Conservation (phyloP, 2,888 invertebrate genomes). For the Trichogramma dendrolimi region DNA sequence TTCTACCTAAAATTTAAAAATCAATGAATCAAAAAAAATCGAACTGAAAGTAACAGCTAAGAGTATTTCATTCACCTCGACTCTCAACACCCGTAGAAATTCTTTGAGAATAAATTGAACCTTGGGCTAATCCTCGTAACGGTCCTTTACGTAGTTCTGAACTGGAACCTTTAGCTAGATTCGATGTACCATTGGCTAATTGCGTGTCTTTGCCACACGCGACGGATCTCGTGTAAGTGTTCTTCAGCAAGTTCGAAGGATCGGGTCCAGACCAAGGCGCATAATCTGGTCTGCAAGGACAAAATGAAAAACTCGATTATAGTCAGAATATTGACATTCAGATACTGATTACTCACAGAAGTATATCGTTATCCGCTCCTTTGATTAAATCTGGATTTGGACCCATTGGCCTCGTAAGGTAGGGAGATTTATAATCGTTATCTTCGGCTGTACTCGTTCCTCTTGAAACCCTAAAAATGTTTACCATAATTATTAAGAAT, state of each 20-base stretch:
- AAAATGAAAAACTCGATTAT: conserved; percentile 16
- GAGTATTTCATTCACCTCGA: conserved; percentile 54
- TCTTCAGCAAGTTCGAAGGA: conserved; percentile 56
- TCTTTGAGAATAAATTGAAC: conserved; percentile 72
- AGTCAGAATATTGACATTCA: background rate
- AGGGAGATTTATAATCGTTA: conserved; percentile 60
- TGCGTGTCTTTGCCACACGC: conserved; percentile 57
- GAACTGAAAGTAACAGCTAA: conserved; percentile 44
- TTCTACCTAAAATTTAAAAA: background rate
- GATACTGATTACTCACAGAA: conserved; percentile 63
- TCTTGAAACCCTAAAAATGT: conserved; percentile 46
- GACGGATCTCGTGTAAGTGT: conserved; percentile 35
- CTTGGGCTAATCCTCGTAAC: conserved; percentile 68
- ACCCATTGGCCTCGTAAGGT: conserved; percentile 60
- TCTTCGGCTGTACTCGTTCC: conserved; percentile 55
- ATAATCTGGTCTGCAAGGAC: conserved; percentile 66
- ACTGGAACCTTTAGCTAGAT: conserved; percentile 64
- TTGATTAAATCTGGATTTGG: conserved; percentile 69
- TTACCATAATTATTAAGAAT: background rate
- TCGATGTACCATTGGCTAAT: conserved; percentile 43
- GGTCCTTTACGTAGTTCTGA: conserved; percentile 68
- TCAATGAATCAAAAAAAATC: conserved; percentile 26
- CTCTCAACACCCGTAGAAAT: conserved; percentile 54
- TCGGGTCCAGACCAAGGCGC: conserved; percentile 81
- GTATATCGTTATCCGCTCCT: conserved; percentile 73